Conservation (phyloP, 2,113 vertebrate species). For the Paramisgurnus dabryanus region DNA sequence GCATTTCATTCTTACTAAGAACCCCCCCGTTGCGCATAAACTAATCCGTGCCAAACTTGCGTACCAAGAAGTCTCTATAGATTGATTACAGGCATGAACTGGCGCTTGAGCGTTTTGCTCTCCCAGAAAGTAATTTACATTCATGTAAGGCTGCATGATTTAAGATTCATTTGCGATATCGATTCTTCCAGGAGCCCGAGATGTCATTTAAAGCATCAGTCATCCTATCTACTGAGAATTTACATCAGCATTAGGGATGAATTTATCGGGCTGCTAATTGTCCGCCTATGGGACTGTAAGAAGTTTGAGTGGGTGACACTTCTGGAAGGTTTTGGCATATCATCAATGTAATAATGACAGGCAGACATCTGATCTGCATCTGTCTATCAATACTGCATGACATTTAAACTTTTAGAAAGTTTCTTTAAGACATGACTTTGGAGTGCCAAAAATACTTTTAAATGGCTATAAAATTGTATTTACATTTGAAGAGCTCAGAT, state of each 20-base stretch:
- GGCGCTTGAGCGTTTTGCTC: conserved; percentile 13
- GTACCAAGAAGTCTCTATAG: conserved; percentile 12
- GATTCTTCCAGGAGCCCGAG: conserved; percentile 43
- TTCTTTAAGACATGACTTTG: too few relatives aligned
- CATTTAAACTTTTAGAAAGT: conserved; percentile 43
- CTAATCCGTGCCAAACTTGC: not conserved
- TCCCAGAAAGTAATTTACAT: conserved; percentile 42
- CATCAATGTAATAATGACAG: conserved; percentile 55
- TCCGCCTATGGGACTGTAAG: conserved; percentile 35
- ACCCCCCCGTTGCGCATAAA: conserved; percentile 14
- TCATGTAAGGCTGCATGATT: conserved; percentile 38
- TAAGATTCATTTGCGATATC: conserved; percentile 49
- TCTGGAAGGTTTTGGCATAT: conserved; percentile 46
- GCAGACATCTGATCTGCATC: conserved; percentile 27
- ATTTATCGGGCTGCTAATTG: conserved; percentile 44
- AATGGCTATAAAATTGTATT: not conserved
- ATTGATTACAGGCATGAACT: conserved; percentile 31
- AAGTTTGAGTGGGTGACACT: conserved; percentile 40
- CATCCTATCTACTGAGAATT: conserved; percentile 49
- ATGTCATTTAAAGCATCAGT: conserved; percentile 38
- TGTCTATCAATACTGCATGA: conserved; percentile 30
- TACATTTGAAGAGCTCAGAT: too few relatives aligned
- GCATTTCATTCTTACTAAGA: too few relatives aligned
- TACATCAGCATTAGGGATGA: conserved; percentile 48
- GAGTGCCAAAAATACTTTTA: not conserved